Base-by-base conservation (phyloP, 2,888 invertebrate species). In the Pardosa pseudoannulata region DNA sequence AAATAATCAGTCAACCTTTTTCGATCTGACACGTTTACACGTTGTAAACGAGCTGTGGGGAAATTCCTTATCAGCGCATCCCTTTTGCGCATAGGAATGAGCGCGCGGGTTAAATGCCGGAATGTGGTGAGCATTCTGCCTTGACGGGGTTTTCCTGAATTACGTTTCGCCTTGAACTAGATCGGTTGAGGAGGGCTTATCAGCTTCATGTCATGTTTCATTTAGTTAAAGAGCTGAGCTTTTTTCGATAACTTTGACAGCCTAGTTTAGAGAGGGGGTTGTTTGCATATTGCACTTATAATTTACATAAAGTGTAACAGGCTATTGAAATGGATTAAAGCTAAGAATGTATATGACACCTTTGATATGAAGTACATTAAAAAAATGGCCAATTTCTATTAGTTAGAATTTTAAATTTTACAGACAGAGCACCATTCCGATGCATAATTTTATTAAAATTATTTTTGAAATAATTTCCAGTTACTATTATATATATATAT, bases 141-240 rank as follows among this genome's bases (percentile, higher is more conserved):
- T 19, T 50, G 23, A 11, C 62, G 62, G 27, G 62, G 27, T 62
- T 62, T 62, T 62, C 62, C 62, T 27, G 62, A 62, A 62, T 62
- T 62, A 28, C 62, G 28, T 62, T 62, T 62, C 46, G 28, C 62
- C 62, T 62, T 62, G 62, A 62, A 62, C 62, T 62, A 62, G 62
- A 62, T 62, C 27, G 62, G 27, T 27, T 50, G n/a, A 19, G 36
- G 50, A 50, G 50, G 6, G 50, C 23, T 50, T 28, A 62, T 62
- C 27, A 19, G 62, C 6, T 16, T 23, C 28, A 62, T 62, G 62
- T 62, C 62, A 62, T 0, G 62, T 62, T 28, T 62, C 62, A 62
- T 62, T 27, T 27, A 28, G 27, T 19, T 62, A 46, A 62, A 28
- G 62, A 62, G 27, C 62, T 27, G 16, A 27, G 62, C 27, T 27